Evolutionary conservation across 2,797 vertebrate species (phyloP).

Genomic region (Selene dorsalis): DNA sequence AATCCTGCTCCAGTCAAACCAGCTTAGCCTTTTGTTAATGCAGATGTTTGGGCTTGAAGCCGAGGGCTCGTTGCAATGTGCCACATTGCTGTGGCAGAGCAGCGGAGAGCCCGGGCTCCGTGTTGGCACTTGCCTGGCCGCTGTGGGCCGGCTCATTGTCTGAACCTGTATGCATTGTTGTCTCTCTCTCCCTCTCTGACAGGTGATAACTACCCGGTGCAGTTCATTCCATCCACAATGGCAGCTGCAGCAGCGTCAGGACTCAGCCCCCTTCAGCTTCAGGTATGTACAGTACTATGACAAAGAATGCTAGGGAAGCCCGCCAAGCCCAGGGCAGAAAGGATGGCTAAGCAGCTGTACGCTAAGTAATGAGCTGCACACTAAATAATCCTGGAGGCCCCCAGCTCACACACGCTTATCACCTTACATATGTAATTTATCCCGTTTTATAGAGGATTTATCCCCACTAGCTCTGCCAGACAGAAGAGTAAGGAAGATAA

Average conservation of each 20-base stretch:
- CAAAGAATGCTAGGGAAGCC: slow-evolving; percentile 89
- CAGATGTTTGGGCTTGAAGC: slow-evolving; percentile 95
- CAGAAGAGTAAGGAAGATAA: slow-evolving; percentile 75
- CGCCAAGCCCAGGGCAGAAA: slow-evolving; percentile 90
- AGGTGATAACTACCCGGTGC: slow-evolving; percentile 99
- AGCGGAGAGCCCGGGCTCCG: slow-evolving; percentile 74
- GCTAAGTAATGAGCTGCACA: slow-evolving; percentile 93
- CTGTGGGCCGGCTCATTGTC: slow-evolving; percentile 93
- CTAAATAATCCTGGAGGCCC: slow-evolving; percentile 91
- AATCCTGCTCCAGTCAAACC: slow-evolving; percentile 87
- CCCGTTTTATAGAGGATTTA: slow-evolving; percentile 78
- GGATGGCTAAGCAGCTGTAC: slow-evolving; percentile 94
- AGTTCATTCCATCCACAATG: slow-evolving; percentile 99
- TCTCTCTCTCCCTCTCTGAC: slow-evolving; percentile 85
- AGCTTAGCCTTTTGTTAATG: slow-evolving; percentile 93
- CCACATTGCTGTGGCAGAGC: slow-evolving; percentile 79
- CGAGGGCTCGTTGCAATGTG: slow-evolving; percentile 82
- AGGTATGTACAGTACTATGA: slow-evolving; percentile 96
- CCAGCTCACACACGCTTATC: slow-evolving; percentile 89
- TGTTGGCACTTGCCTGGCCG: slow-evolving; percentile 94
- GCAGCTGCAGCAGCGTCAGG: slow-evolving; percentile 99
- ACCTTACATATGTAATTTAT: slow-evolving; percentile 88
- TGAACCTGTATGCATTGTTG: slow-evolving; percentile 98
- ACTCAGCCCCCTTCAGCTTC: slow-evolving; percentile 99
- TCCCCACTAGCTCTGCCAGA: slow-evolving; percentile 69